Evolutionary conservation across 2,888 invertebrate species (phyloP).

Genomic region (Chrysotoxum bicinctum): DNA sequence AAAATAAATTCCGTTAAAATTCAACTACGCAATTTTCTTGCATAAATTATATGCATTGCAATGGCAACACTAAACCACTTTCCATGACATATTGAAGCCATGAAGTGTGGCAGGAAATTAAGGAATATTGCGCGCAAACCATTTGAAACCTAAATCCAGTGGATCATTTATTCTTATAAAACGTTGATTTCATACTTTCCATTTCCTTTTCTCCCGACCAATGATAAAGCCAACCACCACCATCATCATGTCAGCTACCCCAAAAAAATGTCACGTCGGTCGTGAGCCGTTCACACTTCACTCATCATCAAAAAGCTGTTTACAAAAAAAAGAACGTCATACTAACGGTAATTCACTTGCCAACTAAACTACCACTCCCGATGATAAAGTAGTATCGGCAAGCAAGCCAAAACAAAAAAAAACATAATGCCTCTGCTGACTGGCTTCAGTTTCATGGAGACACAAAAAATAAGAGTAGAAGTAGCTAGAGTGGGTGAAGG

Average conservation of each 20-base stretch:
- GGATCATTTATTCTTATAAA: conserved; percentile 70
- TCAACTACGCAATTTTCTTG: not conserved
- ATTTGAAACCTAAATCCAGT: conserved; percentile 65
- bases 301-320: conserved; percentile 59
- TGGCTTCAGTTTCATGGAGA: conserved; percentile 56
- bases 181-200: conserved; percentile 67
- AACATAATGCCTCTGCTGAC: conserved; percentile 55
- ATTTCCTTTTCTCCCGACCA: not conserved
- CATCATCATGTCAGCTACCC: conserved; percentile 18
- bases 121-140: conserved; percentile 56
- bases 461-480: not conserved
- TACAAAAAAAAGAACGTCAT: conserved; percentile 48
- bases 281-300: conserved; percentile 59
- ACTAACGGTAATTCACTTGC: conserved; percentile 68
- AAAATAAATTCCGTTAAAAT: no score
- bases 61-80: conserved; percentile 44
- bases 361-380: conserved; percentile 51
- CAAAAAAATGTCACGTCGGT: conserved; percentile 54
- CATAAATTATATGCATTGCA: not conserved
- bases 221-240: not conserved
- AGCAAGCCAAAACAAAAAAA: not conserved
- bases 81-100: conserved; percentile 67
- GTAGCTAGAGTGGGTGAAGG: not conserved
- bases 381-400: conserved; percentile 24
- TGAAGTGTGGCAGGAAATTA: conserved; percentile 68